phyloP scores from a whole-genome alignment of 2,888 invertebrate genomes.

The Rhagium mordax region DNA sequence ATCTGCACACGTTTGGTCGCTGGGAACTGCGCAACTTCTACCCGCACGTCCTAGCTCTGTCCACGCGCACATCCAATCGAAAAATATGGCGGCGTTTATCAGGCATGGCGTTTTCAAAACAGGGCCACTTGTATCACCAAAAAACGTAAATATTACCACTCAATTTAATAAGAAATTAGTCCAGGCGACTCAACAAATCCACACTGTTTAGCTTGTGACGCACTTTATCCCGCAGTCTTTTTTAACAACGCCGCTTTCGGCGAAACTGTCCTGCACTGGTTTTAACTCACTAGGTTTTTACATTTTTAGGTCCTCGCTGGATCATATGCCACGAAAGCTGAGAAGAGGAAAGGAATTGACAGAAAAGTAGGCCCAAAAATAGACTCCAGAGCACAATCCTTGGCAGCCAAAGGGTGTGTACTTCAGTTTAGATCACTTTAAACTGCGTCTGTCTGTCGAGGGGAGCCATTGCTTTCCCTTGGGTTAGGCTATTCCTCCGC shows the following conservation, averaged over 20 bases:
- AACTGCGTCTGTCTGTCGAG: conserved; percentile 58
- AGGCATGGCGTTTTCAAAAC: conserved; percentile 72
- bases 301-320: conserved; percentile 60
- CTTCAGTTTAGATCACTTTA: conserved; percentile 54
- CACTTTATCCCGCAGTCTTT: conserved; percentile 44
- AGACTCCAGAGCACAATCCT: conserved; percentile 75
- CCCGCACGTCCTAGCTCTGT: conserved; percentile 54
- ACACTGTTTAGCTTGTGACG: conserved; percentile 34
- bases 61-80: conserved; percentile 58
- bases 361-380: conserved; percentile 69
- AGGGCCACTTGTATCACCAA: conserved; percentile 62
- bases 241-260: conserved; percentile 43
- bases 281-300: conserved; percentile 53
- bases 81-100: conserved; percentile 76
- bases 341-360: conserved; percentile 68
- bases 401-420: conserved; percentile 81
- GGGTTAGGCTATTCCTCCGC: conserved; percentile 51
- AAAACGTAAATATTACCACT: conserved; percentile 69
- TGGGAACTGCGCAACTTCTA: conserved; percentile 42
- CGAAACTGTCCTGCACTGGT: conserved; percentile 52
- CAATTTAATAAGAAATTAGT: conserved; percentile 39
- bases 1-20: conserved; percentile 44
- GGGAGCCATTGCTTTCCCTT: conserved; percentile 65
- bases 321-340: conserved; percentile 67
- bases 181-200: conserved; percentile 34